Conservation (phyloP, 2,888 invertebrate species). For the Pammene aurita region DNA sequence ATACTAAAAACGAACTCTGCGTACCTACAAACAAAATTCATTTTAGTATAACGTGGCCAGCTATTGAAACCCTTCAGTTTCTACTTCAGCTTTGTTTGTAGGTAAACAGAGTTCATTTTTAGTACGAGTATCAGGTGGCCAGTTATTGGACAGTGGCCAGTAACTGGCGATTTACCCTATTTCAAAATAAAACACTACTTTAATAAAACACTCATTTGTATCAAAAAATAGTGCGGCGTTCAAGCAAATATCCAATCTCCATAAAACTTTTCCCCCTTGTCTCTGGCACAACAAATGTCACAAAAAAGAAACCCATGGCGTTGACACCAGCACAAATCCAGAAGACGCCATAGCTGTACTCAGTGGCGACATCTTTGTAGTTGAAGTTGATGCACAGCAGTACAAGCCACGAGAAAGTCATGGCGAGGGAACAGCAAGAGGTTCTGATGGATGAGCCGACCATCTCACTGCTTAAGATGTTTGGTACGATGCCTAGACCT, state of each 20-base stretch:
- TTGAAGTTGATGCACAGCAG: background rate
- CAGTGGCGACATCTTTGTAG: background rate
- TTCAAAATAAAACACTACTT: too few relatives aligned
- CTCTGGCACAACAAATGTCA: constrained; percentile 27
- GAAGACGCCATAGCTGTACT: background rate
- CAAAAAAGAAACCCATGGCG: constrained; percentile 12
- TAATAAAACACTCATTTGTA: too few relatives aligned
- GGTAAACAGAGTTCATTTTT: too few relatives aligned
- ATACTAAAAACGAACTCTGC: too few relatives aligned
- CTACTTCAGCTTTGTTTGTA: too few relatives aligned
- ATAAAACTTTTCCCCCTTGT: constrained; percentile 27
- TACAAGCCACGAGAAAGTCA: background rate
- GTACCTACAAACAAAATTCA: too few relatives aligned
- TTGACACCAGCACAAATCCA: constrained; percentile 1
- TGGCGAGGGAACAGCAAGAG: constrained; percentile 6
- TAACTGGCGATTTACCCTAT: too few relatives aligned
- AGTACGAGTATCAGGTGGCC: too few relatives aligned
- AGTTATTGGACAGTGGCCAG: too few relatives aligned
- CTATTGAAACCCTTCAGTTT: too few relatives aligned
- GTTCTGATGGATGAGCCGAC: background rate
- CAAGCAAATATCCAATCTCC: constrained; percentile 17
- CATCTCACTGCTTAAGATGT: constrained; percentile 21
- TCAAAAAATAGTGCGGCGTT: background rate
- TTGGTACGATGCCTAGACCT: constrained; percentile 25
- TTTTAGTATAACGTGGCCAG: too few relatives aligned